Base-by-base conservation (phyloP, 2,113 vertebrate species). In the Smithornis capensis region DNA sequence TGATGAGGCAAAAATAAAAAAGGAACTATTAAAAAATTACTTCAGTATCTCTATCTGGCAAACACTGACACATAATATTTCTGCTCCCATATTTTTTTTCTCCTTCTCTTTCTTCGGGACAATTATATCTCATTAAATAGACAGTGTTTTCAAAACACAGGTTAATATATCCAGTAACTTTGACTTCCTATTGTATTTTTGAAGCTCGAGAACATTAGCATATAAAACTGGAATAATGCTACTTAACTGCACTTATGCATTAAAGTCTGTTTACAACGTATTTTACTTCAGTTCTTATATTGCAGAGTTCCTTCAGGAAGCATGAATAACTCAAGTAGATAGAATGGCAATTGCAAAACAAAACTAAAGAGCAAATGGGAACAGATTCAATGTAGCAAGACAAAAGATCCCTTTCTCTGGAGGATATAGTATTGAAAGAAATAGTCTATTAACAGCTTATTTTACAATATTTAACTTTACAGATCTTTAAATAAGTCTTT, bases 71-170 rank as follows among this genome's bases (percentile, higher is more conserved):
- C 23, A 83, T 27, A 85, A 28, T 69, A 83, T 74, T 68, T 45
- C 87, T 86, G 25, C 4, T 38, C 69, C 2, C 8, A 31, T 33
- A 2, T 3, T 77, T 76, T 80, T 79, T 79, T 68, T 47, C 14
- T 65, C 47, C 7, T 10, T 91, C 14, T 81, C 33, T 86, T 64
- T 90, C 94, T 94, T 82, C 94, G 38, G 47, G 31, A 33, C 86
- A 95, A 85, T 83, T 82, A 50, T 70, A 45, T 19, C 24, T 92
- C 23, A 55, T 87, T 88, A 97, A 92, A 96, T 91, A 96, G 71
- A 85, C 4, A 67, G 35, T 50, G 14, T 85, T 92, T 95, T 93
- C 25, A 84, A 94, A 96, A 92, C 13, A 80, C 42, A 82, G 67
- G 29, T 74, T 97, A 52, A 95, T 88, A 62, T 83, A 74, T 60